Evolutionary conservation across 2,888 invertebrate species (phyloP), one percentile per base, ranked within the genome.

Genomic region (Conistra vaccinii): DNA sequence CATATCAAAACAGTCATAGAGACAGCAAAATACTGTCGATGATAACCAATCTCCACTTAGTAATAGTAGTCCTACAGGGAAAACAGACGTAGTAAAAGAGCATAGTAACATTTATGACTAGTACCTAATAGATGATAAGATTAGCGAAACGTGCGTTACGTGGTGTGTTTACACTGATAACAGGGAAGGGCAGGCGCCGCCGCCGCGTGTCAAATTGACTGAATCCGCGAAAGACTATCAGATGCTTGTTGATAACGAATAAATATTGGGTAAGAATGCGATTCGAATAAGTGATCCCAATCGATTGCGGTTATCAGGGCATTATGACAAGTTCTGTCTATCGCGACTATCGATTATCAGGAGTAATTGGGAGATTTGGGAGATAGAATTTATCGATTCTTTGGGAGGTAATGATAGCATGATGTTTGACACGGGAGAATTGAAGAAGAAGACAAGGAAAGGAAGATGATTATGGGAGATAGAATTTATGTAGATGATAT

Each of bases 121-220:
- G 53, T 23, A 3, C 17, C n/a, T 20, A 60, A 39, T 39, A 17
- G 0, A 48, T 10, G 80, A 81, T 84, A 84, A 84, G 81, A 67
- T 79, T 51, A 84, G 14, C 12, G 6, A 63, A 78, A 83, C 81
- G 69, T 81, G 80, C 51, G 62, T 57, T 57, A 66, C 66, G 66
- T 65, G 39, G 32, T 26, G 9, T 81, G 63, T 82, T 76, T 79
- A 68, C 29, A 26, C 29, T 39, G 81, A 81, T 81, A 84, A 10
- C n/a, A 23, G 17, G 23, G 53, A 67, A 69, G 67, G 69, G 42
- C 63, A 35, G 68, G 61, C 73, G 61, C 69, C 77, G 4, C 51
- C 73, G 61, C 69, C 77, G 4, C 51, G 12, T 55, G 57, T 60
- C 32, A 29, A 23, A 10, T 42, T 29, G 20, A 35, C 51, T 45